Base-by-base conservation (phyloP, 2,113 vertebrate genomes). In the Ictidomys tridecemlineatus region DNA sequence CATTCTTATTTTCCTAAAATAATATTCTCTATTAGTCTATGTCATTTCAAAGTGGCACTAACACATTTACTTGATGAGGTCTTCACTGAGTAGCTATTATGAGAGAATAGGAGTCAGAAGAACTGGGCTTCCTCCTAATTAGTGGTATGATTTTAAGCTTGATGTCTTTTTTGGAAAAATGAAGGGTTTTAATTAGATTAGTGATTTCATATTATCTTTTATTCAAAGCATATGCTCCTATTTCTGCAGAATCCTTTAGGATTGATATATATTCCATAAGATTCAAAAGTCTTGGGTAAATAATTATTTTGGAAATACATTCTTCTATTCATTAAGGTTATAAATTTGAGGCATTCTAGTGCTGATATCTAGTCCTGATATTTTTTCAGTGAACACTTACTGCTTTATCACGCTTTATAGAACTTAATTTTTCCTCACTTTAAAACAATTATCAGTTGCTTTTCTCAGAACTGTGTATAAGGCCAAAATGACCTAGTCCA, bases 401-500 rank as follows among this genome's bases (percentile, higher is more conserved):
- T 88, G 2, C 63, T 88, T 87, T 77, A 30, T 88, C 17, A 53
- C 61, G 84, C 61, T 70, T 83, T 92, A 61, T 14, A 83, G 34
- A 70, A 61, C 42, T 63, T 77, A 61, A 87, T 84, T 83, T 39
- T 22, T 45, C 32, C 51, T 73, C 28, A 24, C 26, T 70, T 17
- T 70, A 34, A 88, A 77, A 39, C 77, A 88, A 76, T 94, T 94
- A 92, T 42, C 61, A 61, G 22, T 70, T 76, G 30, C 83, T 83
- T 88, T 92, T 88, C 93, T 88, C 61, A 65, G 70, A 76, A 84
- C 22, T 88, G 34, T 83, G 34, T 70, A 37, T 76, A 88, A 92
- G 70, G 39, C 69, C 51, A 84, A 77, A 91, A 82, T 92, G 39
- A 90, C 30, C 74, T 39, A 83, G 70, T 72, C 34, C 39, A 88